phyloP scores from a whole-genome alignment of 2,888 invertebrate species.

The Cartodere bifasciata region DNA sequence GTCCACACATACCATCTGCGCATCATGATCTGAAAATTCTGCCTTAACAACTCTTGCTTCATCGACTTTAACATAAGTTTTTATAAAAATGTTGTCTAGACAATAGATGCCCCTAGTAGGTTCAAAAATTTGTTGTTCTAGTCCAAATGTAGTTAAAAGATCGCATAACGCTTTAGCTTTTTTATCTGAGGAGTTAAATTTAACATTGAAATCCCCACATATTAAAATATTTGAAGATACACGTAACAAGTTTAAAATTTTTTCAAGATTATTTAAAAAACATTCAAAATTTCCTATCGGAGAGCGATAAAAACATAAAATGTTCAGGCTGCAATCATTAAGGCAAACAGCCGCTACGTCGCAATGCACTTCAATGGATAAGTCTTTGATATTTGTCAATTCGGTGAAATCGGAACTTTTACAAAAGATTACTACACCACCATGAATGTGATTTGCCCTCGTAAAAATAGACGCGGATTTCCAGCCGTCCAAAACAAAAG shows the following conservation, averaged over 20 bases:
- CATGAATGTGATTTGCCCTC: too few species aligned
- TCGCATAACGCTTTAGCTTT: slow-evolving; percentile 6
- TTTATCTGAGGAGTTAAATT: slow-evolving; percentile 6
- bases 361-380: slow-evolving; percentile 2
- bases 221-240: slow-evolving; percentile 1
- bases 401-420: neutral
- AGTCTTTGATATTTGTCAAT: slow-evolving; percentile 3
- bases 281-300: slow-evolving; percentile 1
- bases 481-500: neutral
- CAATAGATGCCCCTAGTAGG: slow-evolving; percentile 4
- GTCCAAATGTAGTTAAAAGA: slow-evolving; percentile 4
- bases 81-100: slow-evolving; percentile 5
- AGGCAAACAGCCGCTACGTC: slow-evolving; percentile 1
- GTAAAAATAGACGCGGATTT: neutral
- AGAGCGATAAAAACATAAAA: slow-evolving; percentile 1
- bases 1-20: neutral
- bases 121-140: slow-evolving; percentile 5
- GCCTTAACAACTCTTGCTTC: neutral
- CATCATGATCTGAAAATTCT: neutral
- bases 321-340: neutral
- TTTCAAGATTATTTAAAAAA: slow-evolving; percentile 1
- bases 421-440: neutral
- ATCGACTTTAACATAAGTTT: neutral
- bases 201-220: slow-evolving; percentile 6
- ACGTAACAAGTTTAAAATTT: slow-evolving; percentile 1